A percentile compares a stretch with the other conserved stretches of the same genome.
These are phyloP conservation scores for Monochamus alternatus DNA, from an alignment of 2,888 invertebrate species.

Conservation along the genomic window DNA sequence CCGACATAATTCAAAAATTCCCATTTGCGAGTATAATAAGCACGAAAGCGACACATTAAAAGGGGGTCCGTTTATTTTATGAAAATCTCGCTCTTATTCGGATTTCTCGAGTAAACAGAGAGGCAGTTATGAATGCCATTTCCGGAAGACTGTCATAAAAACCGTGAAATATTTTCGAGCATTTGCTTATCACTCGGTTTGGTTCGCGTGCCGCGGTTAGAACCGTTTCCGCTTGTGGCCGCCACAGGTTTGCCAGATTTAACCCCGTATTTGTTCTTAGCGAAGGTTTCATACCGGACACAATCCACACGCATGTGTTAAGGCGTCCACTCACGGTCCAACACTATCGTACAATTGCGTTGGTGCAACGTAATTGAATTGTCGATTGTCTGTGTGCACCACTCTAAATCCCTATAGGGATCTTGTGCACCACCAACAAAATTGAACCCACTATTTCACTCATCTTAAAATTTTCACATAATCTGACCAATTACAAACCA, in stretches of 20 bases:
- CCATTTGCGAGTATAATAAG: constrained; percentile 33
- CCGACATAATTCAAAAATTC: constrained; percentile 27
- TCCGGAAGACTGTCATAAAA: constrained; percentile 54
- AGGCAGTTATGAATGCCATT: constrained; percentile 56
- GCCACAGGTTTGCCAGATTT: constrained; percentile 48
- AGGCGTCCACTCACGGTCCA: background rate
- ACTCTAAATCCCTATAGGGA: too few relatives aligned
- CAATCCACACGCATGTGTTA: background rate
- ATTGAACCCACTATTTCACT: too few relatives aligned
- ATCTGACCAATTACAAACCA: too few relatives aligned
- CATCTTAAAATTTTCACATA: too few relatives aligned
- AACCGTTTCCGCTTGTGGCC: constrained; percentile 51
- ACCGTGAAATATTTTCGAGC: constrained; percentile 52
- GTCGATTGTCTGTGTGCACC: too few relatives aligned
- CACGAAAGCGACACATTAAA: constrained; percentile 27
- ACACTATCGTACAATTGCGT: too few relatives aligned
- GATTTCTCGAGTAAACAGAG: constrained; percentile 46
- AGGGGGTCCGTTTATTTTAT: constrained; percentile 21
- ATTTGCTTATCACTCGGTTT: constrained; percentile 52
- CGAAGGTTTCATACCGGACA: background rate
- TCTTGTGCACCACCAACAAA: too few relatives aligned
- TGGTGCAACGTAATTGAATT: too few relatives aligned
- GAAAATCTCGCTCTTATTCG: constrained; percentile 28
- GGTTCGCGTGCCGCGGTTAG: constrained; percentile 51
- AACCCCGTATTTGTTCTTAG: constrained; percentile 45